phyloP scores from a whole-genome alignment of 2,113 vertebrate genomes.

The Morone chrysops region DNA sequence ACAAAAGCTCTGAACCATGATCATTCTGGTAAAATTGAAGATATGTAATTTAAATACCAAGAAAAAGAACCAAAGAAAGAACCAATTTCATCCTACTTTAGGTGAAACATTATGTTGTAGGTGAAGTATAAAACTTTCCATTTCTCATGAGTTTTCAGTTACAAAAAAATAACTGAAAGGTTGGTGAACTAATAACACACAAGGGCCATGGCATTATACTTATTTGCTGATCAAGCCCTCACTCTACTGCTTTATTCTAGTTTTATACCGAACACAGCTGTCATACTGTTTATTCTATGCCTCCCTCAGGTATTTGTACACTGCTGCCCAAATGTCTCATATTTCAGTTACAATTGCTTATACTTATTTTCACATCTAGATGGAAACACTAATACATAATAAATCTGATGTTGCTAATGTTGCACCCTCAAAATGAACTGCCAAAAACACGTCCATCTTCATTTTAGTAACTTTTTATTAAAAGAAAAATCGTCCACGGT shows the following conservation, averaged over 20 bases:
- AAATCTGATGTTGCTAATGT: background rate
- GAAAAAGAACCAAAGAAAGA: no score
- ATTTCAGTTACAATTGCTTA: background rate
- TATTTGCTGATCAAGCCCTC: slow-evolving; percentile 7
- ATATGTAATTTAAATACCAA: background rate
- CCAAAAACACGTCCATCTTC: no score
- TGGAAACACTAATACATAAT: background rate
- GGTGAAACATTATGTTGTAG: background rate
- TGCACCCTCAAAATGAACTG: no score
- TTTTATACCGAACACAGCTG: background rate
- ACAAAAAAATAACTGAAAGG: background rate
- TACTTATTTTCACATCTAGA: background rate
- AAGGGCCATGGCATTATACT: background rate
- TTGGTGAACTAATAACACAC: background rate
- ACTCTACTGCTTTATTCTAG: background rate
- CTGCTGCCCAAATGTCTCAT: background rate
- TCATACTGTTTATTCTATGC: background rate
- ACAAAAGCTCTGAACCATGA: background rate
- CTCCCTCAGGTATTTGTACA: background rate
- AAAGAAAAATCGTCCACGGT: no score
- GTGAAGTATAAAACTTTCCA: background rate
- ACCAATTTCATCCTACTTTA: background rate
- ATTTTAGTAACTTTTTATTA: no score
- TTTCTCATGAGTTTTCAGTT: background rate
- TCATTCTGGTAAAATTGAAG: background rate